Conservation (phyloP, 2,888 invertebrate genomes). For the Mesoligia furuncula region DNA sequence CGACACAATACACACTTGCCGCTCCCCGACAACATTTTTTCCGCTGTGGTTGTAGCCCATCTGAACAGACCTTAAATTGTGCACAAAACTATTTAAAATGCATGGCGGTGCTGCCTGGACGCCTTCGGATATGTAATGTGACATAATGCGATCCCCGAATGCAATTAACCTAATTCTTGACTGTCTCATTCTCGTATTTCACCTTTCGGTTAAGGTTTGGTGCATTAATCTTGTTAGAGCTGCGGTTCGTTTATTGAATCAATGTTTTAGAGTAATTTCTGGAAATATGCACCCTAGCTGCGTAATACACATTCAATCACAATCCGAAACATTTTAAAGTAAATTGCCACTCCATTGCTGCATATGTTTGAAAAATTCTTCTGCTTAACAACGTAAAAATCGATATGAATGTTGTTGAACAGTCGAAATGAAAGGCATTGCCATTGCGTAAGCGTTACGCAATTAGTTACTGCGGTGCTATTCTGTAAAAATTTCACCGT, state of each 20-base stretch:
- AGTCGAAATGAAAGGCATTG: not conserved
- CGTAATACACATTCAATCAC: not conserved
- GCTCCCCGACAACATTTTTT: not conserved
- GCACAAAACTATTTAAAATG: conserved; percentile 74
- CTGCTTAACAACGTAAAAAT: not conserved
- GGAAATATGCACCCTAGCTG: not conserved
- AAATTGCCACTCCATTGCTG: not conserved
- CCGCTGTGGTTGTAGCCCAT: not conserved
- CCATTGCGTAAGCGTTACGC: not conserved
- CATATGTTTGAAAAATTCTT: not conserved
- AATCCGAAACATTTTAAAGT: not conserved
- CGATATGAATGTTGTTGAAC: not conserved
- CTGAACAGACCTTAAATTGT: conserved; percentile 55
- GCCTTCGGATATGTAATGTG: conserved; percentile 70
- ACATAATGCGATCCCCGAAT: conserved; percentile 69
- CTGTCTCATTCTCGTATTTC: conserved; percentile 39
- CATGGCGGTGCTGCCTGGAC: conserved; percentile 66
- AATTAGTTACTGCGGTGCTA: too few species aligned
- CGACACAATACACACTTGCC: not conserved
- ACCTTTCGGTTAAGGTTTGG: conserved; percentile 43
- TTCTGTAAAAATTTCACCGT: too few species aligned
- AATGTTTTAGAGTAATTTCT: not conserved
- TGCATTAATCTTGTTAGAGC: conserved; percentile 3
- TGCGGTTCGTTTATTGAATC: conserved; percentile 5
- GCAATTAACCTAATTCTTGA: conserved; percentile 72